phyloP scores from a whole-genome alignment of 1,140 invertebrate species.

The Sycophaga agraensis region DNA sequence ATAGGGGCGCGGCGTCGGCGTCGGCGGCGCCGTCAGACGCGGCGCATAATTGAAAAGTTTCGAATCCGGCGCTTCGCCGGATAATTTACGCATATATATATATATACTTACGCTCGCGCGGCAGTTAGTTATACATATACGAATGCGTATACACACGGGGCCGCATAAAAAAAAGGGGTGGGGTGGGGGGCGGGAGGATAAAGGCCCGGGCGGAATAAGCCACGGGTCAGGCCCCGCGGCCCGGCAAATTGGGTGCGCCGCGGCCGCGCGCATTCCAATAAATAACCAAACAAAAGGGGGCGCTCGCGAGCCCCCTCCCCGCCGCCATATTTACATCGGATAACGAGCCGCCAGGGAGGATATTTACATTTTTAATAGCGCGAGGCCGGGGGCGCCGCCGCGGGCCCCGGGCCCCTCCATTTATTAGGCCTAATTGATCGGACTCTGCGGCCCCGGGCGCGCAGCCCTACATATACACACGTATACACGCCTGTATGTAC shows the following conservation, averaged over 20 bases:
- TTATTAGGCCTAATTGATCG: constrained; percentile 58
- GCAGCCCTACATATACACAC: too few relatives aligned
- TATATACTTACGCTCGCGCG: neutral
- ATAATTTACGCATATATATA: too few relatives aligned
- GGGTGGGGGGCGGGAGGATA: too few relatives aligned
- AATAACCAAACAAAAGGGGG: constrained; percentile 54
- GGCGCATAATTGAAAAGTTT: constrained; percentile 4
- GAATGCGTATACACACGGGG: neutral
- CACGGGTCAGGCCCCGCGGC: constrained; percentile 3
- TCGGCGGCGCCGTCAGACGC: neutral
- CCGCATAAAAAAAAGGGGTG: constrained; percentile 6
- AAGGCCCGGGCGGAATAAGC: constrained; percentile 10
- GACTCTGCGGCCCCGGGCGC: too few relatives aligned
- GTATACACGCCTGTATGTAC: neutral
- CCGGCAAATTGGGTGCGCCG: constrained; percentile 5
- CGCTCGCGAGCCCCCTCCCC: neutral
- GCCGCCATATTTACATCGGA: constrained; percentile 51
- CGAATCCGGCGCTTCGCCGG: too few relatives aligned
- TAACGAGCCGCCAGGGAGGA: constrained; percentile 56
- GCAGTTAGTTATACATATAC: neutral
- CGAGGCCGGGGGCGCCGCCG: neutral
- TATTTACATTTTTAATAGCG: constrained; percentile 57
- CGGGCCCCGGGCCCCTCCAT: constrained; percentile 40
- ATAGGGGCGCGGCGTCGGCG: too few relatives aligned
- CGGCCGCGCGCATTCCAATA: constrained; percentile 42